These are phyloP conservation scores for Gallinago undulata DNA, from an alignment of 2,113 vertebrate species.

Conservation along the genomic window DNA sequence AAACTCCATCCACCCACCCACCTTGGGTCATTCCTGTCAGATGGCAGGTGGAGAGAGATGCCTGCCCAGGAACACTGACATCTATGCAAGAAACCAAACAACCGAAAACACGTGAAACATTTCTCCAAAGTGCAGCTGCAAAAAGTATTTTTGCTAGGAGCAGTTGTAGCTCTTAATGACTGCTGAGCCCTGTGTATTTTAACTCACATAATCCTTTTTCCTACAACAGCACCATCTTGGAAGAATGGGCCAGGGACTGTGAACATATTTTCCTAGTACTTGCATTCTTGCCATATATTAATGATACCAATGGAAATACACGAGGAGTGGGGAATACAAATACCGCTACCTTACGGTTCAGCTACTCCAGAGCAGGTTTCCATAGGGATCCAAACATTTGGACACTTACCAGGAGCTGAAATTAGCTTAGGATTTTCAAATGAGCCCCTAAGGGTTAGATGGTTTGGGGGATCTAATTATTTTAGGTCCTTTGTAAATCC, in stretches of 20 bases:
- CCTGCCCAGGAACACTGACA: not conserved
- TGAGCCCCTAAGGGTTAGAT: not conserved
- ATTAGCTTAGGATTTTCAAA: constrained; percentile 36
- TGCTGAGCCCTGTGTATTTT: constrained; percentile 59
- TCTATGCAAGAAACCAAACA: constrained; percentile 24
- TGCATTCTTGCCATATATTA: constrained; percentile 67
- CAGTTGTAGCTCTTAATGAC: constrained; percentile 65
- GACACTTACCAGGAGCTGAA: constrained; percentile 13
- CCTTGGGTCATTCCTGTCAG: not conserved
- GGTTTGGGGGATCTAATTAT: constrained; percentile 20
- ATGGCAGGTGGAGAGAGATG: constrained; percentile 11
- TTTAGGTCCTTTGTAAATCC: not conserved
- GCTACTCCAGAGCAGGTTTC: constrained; percentile 23
- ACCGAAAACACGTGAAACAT: constrained; percentile 45
- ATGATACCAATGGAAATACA: constrained; percentile 29
- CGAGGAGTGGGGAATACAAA: constrained; percentile 29
- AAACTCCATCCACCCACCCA: not conserved
- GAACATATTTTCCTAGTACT: constrained; percentile 71
- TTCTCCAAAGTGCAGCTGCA: constrained; percentile 65
- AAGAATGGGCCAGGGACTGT: constrained; percentile 42
- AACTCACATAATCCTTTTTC: constrained; percentile 75
- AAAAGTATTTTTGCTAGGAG: constrained; percentile 68
- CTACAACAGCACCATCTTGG: constrained; percentile 71
- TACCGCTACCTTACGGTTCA: not conserved
- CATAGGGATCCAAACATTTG: constrained; percentile 54